These are phyloP conservation scores for Panulirus ornatus DNA, from an alignment of 1,140 invertebrate species.

Conservation along the genomic window DNA sequence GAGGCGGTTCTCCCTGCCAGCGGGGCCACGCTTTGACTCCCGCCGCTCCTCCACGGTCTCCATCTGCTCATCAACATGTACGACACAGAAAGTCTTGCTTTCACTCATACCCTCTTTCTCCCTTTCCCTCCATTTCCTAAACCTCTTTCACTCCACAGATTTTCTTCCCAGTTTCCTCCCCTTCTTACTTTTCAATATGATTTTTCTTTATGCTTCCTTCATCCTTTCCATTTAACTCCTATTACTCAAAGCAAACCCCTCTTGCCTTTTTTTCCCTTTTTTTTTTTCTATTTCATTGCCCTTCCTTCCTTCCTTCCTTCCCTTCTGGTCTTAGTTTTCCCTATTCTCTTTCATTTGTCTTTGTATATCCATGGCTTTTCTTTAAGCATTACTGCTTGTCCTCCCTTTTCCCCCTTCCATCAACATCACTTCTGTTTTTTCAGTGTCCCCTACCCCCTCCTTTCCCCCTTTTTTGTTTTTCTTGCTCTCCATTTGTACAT, in stretches of 20 bases:
- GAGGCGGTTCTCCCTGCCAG: conserved; percentile 76
- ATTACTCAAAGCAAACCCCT: too few relatives aligned
- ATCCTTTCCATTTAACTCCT: background rate
- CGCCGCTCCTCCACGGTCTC: conserved; percentile 76
- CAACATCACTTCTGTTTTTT: background rate
- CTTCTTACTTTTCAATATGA: background rate
- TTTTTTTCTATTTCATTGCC: background rate
- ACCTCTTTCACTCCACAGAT: background rate
- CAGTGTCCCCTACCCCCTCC: background rate
- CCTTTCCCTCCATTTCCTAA: background rate
- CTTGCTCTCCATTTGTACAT: background rate
- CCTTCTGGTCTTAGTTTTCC: background rate
- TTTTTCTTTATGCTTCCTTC: background rate
- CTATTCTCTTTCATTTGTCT: background rate
- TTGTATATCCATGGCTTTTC: background rate
- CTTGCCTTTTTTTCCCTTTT: background rate
- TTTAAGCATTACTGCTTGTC: too few relatives aligned
- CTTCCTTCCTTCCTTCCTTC: conserved; percentile 1
- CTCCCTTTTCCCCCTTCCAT: background rate
- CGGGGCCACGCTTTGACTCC: conserved; percentile 75
- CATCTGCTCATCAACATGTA: conserved; percentile 67
- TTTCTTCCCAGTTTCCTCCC: background rate
- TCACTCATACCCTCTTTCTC: background rate
- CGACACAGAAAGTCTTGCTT: too few relatives aligned
- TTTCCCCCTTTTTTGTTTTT: background rate